Evolutionary conservation across 2,797 vertebrate species (phyloP).

Genomic region (Uromys caudimaculatus): DNA sequence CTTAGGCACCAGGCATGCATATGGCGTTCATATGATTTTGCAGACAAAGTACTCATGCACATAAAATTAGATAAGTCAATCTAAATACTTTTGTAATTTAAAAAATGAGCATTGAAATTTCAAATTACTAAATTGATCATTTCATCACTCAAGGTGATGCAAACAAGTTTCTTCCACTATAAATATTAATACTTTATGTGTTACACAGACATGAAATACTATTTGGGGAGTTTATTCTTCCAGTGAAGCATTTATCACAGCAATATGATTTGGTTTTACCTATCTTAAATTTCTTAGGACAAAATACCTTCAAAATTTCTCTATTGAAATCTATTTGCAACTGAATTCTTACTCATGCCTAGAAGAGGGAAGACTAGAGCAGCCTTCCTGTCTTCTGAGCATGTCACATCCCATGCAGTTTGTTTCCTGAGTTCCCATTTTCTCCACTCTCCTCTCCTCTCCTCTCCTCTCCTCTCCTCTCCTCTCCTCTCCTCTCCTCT

Average conservation of each 20-base stretch:
- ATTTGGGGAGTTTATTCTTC: neutral
- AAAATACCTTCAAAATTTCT: neutral
- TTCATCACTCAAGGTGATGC: neutral
- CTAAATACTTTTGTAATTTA: neutral
- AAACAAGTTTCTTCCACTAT: neutral
- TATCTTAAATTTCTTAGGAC: neutral
- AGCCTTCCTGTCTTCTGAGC: neutral
- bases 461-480: too few species aligned
- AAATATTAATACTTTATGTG: neutral
- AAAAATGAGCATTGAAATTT: neutral
- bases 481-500: rapidly evolving
- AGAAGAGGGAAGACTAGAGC: neutral
- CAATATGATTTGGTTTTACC: constrained; percentile 3
- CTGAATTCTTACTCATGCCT: neutral
- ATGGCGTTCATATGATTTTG: too few species aligned
- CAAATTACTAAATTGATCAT: constrained; percentile 6
- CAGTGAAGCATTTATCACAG: neutral
- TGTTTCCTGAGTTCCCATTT: neutral
- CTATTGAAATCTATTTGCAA: neutral
- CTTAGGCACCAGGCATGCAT: neutral
- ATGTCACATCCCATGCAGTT: rapidly evolving
- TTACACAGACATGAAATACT: neutral
- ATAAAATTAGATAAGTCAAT: neutral
- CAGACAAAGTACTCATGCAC: neutral
- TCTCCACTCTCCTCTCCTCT: neutral